Conservation (phyloP, 2,888 invertebrate species). For the Smittia sp. region DNA sequence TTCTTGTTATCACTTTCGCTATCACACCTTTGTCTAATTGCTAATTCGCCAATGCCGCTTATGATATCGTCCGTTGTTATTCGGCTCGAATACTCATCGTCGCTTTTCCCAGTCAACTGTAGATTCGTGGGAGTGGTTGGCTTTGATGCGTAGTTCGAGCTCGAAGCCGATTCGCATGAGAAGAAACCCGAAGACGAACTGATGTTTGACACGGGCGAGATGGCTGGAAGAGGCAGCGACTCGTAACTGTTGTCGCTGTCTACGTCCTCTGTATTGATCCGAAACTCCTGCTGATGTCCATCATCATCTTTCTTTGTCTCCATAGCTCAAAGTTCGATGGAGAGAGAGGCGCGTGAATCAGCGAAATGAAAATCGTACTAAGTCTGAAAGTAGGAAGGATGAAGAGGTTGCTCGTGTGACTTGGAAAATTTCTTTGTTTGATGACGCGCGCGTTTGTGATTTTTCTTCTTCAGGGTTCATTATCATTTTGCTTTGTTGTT, state of each 20-base stretch:
- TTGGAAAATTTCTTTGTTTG: conserved; percentile 24
- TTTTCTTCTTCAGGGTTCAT: conserved; percentile 23
- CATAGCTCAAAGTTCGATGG: neutral
- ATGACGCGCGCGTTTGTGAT: conserved; percentile 24
- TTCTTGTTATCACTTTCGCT: conserved; percentile 22
- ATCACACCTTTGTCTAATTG: conserved; percentile 32
- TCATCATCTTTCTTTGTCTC: conserved; percentile 5
- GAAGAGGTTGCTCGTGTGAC: neutral
- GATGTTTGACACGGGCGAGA: conserved; percentile 26
- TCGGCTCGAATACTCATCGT: neutral
- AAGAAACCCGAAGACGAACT: conserved; percentile 24
- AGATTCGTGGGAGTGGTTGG: conserved; percentile 34
- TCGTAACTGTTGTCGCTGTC: neutral
- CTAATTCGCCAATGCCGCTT: conserved; percentile 26
- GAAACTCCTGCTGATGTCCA: neutral
- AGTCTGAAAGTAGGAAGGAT: conserved; percentile 20
- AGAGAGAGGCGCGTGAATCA: neutral
- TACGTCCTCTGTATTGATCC: neutral
- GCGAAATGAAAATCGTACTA: conserved; percentile 9
- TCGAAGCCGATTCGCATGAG: conserved; percentile 19
- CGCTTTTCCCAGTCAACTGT: conserved; percentile 23
- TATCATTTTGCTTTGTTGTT: conserved; percentile 20
- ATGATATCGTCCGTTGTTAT: neutral
- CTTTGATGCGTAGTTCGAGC: conserved; percentile 26
- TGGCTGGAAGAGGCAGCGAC: conserved; percentile 11